These are phyloP conservation scores for Hemichromis elongatus DNA, from an alignment of 2,113 vertebrate genomes.

Conservation along the genomic window DNA sequence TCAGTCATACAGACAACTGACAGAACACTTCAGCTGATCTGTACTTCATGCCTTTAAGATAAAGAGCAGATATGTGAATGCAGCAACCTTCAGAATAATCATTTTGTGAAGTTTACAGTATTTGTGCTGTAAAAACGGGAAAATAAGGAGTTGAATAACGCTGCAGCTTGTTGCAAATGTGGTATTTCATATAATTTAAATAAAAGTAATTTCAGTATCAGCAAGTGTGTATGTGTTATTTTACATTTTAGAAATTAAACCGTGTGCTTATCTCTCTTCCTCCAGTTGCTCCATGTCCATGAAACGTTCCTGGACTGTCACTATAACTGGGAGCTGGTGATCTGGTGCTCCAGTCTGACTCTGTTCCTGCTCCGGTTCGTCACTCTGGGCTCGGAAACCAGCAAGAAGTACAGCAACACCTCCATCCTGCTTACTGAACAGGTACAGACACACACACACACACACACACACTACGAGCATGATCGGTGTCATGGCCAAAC, in stretches of 20 bases:
- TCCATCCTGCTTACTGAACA: conserved; percentile 98
- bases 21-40: neutral
- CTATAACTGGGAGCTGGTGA: conserved; percentile 97
- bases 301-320: conserved; percentile 95
- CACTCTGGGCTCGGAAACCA: conserved; percentile 97
- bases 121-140: neutral
- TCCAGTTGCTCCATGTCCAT: conserved; percentile 86
- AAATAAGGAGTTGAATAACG: neutral
- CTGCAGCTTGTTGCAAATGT: neutral
- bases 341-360: conserved; percentile 95
- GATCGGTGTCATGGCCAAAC: neutral
- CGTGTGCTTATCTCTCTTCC: fast-evolving
- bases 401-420: conserved; percentile 99
- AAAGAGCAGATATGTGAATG: neutral
- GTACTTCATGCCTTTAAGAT: neutral
- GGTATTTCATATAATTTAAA: fast-evolving
- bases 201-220: neutral
- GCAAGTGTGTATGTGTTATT: neutral
- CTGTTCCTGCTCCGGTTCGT: conserved; percentile 95
- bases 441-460: conserved; percentile 59
- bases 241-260: neutral
- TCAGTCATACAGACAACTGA: neutral
- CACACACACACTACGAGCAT: neutral
- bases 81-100: neutral
- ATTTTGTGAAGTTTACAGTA: neutral